These are phyloP conservation scores for Cercocebus atys DNA, from an alignment of 2,113 vertebrate genomes.

Conservation along the genomic window DNA sequence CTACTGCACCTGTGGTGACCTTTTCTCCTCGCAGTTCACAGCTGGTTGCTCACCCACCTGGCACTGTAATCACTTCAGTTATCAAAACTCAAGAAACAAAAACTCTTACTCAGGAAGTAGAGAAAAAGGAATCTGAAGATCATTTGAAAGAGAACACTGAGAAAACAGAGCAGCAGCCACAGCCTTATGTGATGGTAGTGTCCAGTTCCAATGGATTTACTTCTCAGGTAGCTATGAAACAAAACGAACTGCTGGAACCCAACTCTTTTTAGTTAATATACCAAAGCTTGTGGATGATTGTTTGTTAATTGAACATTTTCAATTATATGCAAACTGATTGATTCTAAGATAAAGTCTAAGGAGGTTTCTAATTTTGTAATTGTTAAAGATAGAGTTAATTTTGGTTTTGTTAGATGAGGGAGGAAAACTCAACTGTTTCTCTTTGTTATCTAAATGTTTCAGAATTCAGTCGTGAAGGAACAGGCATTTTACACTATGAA, in stretches of 20 bases:
- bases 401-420: slow-evolving; percentile 80
- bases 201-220: slow-evolving; percentile 82
- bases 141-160: slow-evolving; percentile 71
- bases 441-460: slow-evolving; percentile 74
- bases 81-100: slow-evolving; percentile 89
- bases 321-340: slow-evolving; percentile 80
- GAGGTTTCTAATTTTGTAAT: slow-evolving; percentile 80
- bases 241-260: slow-evolving; percentile 83
- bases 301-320: slow-evolving; percentile 82
- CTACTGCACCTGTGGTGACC: slow-evolving; percentile 83
- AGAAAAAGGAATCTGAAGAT: slow-evolving; percentile 69
- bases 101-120: slow-evolving; percentile 51
- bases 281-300: slow-evolving; percentile 74
- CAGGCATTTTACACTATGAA: slow-evolving; percentile 81
- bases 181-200: slow-evolving; percentile 88
- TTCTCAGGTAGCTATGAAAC: slow-evolving; percentile 82
- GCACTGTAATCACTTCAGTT: slow-evolving; percentile 89
- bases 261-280: slow-evolving; percentile 78
- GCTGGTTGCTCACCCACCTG: slow-evolving; percentile 83
- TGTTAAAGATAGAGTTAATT: slow-evolving; percentile 81
- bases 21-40: slow-evolving; percentile 86
- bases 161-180: slow-evolving; percentile 80
- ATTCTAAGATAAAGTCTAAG: slow-evolving; percentile 79
- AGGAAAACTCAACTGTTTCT: slow-evolving; percentile 65
- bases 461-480: slow-evolving; percentile 84